Conservation (phyloP, 2,113 vertebrate species). For the Psettodes erumei region DNA sequence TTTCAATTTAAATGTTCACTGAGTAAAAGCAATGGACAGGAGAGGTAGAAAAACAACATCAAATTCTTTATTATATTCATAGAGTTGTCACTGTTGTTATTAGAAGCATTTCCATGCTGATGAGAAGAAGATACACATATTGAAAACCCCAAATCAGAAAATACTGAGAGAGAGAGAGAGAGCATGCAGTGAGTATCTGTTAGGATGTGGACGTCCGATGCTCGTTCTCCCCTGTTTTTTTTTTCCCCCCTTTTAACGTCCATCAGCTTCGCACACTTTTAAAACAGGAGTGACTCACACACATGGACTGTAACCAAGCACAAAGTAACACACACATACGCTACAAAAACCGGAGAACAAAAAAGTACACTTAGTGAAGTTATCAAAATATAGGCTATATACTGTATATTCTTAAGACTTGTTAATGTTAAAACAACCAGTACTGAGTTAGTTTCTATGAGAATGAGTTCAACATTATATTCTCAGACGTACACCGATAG, state of each 20-base stretch:
- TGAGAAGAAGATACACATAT: conserved; percentile 69
- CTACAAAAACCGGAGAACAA: conserved; percentile 66
- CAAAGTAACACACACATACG: conserved; percentile 51
- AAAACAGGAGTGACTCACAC: conserved; percentile 58
- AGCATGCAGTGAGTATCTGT: conserved; percentile 77
- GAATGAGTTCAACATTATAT: conserved; percentile 19
- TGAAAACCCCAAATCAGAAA: conserved; percentile 61
- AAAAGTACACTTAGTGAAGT: conserved; percentile 80
- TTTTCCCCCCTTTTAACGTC: conserved; percentile 25
- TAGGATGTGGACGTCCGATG: conserved; percentile 49
- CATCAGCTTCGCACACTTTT: conserved; percentile 20
- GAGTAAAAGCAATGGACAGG: conserved; percentile 34
- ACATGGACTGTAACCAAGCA: conserved; percentile 31
- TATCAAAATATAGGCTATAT: conserved; percentile 80
- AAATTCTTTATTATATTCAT: conserved; percentile 82
- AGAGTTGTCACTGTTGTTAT: conserved; percentile 66
- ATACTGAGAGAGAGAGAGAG: conserved; percentile 50
- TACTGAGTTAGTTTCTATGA: conserved; percentile 39
- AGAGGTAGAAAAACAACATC: conserved; percentile 78
- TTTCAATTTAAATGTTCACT: not conserved
- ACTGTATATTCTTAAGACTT: conserved; percentile 55
- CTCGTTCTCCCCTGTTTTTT: conserved; percentile 54
- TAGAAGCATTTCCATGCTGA: conserved; percentile 80
- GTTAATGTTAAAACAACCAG: conserved; percentile 48
- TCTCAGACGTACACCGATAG: conserved; percentile 37